Conservation (phyloP, 2,797 vertebrate species). For the Austrolebias charrua region DNA sequence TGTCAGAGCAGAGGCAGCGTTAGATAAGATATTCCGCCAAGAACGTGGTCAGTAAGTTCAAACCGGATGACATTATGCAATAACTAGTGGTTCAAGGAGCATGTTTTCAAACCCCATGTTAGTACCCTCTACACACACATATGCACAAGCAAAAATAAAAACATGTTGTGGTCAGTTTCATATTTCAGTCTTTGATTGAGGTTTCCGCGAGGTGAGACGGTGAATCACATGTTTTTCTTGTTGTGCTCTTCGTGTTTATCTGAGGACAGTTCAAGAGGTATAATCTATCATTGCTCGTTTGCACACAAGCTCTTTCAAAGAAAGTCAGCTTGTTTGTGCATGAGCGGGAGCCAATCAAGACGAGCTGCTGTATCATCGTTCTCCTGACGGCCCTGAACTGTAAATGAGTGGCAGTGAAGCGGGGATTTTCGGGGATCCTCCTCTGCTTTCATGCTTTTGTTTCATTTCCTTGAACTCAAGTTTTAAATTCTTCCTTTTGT, state of each 20-base stretch:
- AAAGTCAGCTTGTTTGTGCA: slow-evolving; percentile 52
- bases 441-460: slow-evolving; percentile 11
- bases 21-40: slow-evolving; percentile 60
- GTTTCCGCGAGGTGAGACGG: slow-evolving; percentile 5
- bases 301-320: slow-evolving; percentile 7
- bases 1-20: slow-evolving; percentile 22
- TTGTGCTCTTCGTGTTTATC: not conserved
- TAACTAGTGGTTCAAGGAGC: slow-evolving; percentile 30
- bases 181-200: slow-evolving; percentile 19
- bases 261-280: not conserved
- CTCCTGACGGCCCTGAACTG: slow-evolving; percentile 61
- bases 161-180: slow-evolving; percentile 57
- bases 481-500: not conserved
- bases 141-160: slow-evolving; percentile 34
- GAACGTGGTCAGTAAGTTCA: slow-evolving; percentile 42
- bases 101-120: slow-evolving; percentile 40
- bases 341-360: slow-evolving; percentile 16
- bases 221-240: slow-evolving; percentile 20
- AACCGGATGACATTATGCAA: slow-evolving; percentile 49
- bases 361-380: slow-evolving; percentile 43
- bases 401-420: slow-evolving; percentile 40
- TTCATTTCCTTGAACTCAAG: not conserved
- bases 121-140: not conserved
- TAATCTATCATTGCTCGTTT: not conserved
- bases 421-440: slow-evolving; percentile 38